These are phyloP conservation scores for Ceratosolen fusciceps DNA, from an alignment of 1,140 invertebrate species.

Conservation along the genomic window DNA sequence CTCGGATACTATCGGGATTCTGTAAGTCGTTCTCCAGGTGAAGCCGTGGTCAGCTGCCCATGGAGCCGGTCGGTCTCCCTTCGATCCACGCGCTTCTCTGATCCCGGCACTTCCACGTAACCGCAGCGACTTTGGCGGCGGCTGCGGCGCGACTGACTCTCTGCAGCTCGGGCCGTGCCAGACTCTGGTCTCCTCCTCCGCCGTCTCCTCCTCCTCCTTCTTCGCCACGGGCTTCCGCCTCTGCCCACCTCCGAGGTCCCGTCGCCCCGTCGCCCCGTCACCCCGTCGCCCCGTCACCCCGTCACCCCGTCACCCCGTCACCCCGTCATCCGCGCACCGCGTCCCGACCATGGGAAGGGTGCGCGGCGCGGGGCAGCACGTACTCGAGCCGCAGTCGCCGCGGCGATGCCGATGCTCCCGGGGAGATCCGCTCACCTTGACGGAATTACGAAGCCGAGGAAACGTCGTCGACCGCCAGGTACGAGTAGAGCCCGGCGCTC, in stretches of 20 bases:
- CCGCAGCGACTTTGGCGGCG: constrained; percentile 14
- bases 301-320: no score
- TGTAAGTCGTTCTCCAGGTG: background rate
- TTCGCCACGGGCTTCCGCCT: no score
- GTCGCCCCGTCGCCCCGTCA: no score
- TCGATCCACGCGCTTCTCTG: background rate
- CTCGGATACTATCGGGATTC: background rate
- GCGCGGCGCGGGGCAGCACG: background rate
- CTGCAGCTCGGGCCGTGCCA: background rate
- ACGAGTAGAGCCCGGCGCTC: no score
- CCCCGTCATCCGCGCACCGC: no score
- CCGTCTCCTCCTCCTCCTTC: background rate
- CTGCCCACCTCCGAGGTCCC: no score
- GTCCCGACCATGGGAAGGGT: no score
- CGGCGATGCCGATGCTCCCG: constrained; percentile 9
- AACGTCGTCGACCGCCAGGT: no score
- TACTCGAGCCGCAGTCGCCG: no score
- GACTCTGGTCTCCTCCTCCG: no score
- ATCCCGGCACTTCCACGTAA: background rate
- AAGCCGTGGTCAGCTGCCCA: background rate
- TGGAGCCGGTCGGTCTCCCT: background rate
- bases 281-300: no score
- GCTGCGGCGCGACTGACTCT: constrained; percentile 24
- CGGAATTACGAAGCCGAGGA: background rate
- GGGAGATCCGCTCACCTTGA: constrained; percentile 1